Evolutionary conservation across 1,140 invertebrate species (phyloP), one percentile per base, ranked within the genome.

Genomic region (Heliothis virescens): DNA sequence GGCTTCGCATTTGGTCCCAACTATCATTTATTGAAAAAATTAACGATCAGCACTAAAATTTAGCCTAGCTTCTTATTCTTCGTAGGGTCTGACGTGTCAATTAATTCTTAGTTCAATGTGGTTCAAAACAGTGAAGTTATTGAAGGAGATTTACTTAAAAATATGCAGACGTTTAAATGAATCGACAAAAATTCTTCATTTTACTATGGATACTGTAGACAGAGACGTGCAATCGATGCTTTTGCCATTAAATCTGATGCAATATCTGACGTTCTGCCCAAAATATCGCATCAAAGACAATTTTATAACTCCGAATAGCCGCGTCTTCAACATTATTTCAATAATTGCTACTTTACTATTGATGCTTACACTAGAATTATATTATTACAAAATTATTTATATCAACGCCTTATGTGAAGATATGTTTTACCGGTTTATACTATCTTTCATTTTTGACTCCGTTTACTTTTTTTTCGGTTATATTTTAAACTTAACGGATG

Each of bases 201-300:
- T n/a, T 5, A n/a, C 15, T 53, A n/a, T 15, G 13, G 69, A 69
- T 15, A 69, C 69, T 47, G 4, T 78, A 0, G 63, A 47, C 21
- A 48, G 57, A 57, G 62, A 78, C 12, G 7, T 69, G 15, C 76
- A 78, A 47, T 2, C 15, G 0, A 12, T 78, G 18, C n/a, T 78
- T 1, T 5, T 29, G 34, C 63, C 76, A 9, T 59, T 78, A n/a
- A 78, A 78, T 52, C 5, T 59, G 11, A 21, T 78, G 41, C 75
- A 78, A 57, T 67, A 59, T 7, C 15, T 78, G 1, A 65, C 18
- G 15, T 59, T 34, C 12, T 57, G 18, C 47, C 75, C 75, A 7
- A 78, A 78, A 78, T 78, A 78, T 52, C 16, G 41, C 18, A 69
- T 78, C 63, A 67, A 48, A 7, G 53, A 78, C 18, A 48, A 59